These are phyloP conservation scores for Andrena hattorfiana DNA, from an alignment of 2,888 invertebrate species.

Conservation along the genomic window DNA sequence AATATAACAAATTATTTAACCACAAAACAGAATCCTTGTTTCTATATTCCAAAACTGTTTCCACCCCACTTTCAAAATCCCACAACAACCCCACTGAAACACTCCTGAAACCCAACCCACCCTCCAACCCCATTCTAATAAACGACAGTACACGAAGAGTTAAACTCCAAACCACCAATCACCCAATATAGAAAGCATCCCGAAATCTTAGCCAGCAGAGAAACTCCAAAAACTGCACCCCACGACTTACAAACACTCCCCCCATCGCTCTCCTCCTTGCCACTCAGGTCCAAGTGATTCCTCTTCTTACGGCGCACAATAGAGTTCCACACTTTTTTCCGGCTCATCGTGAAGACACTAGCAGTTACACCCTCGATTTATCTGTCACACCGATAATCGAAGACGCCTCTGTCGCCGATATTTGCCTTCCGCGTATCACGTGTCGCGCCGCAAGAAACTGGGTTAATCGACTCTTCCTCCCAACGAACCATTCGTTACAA, in stretches of 20 bases:
- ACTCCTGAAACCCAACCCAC: no score
- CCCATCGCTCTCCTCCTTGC: constrained; percentile 45
- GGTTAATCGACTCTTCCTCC: constrained; percentile 64
- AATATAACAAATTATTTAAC: no score
- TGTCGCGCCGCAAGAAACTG: constrained; percentile 45
- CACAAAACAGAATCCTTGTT: no score
- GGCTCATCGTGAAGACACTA: constrained; percentile 78
- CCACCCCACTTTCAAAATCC: no score
- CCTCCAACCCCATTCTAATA: no score
- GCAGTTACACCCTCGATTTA: background rate
- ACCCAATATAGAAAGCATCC: background rate
- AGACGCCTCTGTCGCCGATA: constrained; percentile 10
- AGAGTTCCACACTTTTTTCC: constrained; percentile 84
- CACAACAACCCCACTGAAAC: no score
- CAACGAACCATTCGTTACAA: constrained; percentile 55
- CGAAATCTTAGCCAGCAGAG: background rate
- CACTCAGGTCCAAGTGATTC: constrained; percentile 71
- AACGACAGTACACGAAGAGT: no score
- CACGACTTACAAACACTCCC: constrained; percentile 64
- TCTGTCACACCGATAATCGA: background rate
- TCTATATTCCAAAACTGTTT: no score
- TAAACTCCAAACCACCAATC: no score
- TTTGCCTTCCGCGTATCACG: constrained; percentile 19
- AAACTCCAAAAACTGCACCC: background rate
- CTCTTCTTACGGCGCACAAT: constrained; percentile 83